Conservation (phyloP, 2,888 invertebrate genomes). For the Meteorus cinctellus region DNA sequence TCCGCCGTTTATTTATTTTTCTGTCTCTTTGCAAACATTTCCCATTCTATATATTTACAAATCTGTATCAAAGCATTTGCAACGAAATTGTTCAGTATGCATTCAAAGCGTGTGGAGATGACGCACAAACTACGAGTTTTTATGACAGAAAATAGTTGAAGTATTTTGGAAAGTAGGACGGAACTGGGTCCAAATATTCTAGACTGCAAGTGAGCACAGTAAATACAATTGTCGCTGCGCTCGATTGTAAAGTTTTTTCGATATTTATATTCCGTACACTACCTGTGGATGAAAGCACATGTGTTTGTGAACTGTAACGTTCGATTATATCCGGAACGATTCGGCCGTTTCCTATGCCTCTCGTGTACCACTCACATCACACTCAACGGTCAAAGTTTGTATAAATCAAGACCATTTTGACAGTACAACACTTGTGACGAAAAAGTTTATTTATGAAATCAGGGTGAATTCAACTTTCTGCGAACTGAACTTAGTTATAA, state of each 20-base stretch:
- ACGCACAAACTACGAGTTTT: conserved; percentile 14
- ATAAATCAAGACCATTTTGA: background rate
- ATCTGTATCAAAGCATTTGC: conserved; percentile 34
- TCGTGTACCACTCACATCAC: background rate
- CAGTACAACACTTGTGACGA: background rate
- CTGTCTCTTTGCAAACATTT: background rate
- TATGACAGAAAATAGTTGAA: conserved; percentile 9
- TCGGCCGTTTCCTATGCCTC: background rate
- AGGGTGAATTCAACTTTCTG: background rate
- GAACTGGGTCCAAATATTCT: background rate
- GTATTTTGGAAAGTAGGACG: background rate
- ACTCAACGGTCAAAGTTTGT: background rate
- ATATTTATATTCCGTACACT: background rate
- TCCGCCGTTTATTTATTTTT: conserved; percentile 11
- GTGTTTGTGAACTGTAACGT: background rate
- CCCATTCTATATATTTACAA: conserved; percentile 1
- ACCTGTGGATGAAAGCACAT: background rate
- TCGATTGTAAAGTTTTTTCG: conserved; percentile 1
- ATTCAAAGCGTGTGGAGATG: conserved; percentile 33
- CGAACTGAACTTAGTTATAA: too few relatives aligned
- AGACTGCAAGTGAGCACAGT: background rate
- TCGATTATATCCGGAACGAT: background rate
- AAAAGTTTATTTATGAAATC: background rate
- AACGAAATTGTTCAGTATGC: conserved; percentile 21
- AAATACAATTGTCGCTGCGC: background rate